phyloP scores from a whole-genome alignment of 2,888 invertebrate species.

The Papilio protenor region DNA sequence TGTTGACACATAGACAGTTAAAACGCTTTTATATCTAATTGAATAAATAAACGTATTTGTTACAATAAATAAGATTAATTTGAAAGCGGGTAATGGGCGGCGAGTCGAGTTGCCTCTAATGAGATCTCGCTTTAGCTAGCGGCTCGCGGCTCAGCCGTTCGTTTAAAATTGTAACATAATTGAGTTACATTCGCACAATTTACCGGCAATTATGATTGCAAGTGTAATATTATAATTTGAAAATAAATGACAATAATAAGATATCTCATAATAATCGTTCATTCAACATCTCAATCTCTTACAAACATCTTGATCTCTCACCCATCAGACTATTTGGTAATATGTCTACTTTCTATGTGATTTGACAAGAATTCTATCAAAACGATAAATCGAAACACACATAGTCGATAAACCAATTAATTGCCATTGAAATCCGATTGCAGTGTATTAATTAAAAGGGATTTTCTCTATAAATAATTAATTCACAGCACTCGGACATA shows the following conservation, averaged over 20 bases:
- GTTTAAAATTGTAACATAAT: conserved; percentile 29
- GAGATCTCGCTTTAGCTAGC: conserved; percentile 23
- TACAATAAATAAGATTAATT: conserved; percentile 25
- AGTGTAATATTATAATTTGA: neutral
- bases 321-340: too few relatives aligned
- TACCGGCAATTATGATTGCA: neutral
- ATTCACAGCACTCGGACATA: neutral
- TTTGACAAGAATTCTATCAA: too few relatives aligned
- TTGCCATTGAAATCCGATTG: neutral
- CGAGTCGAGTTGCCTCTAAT: conserved; percentile 21
- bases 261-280: too few relatives aligned
- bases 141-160: conserved; percentile 16
- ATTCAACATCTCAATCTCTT: too few relatives aligned
- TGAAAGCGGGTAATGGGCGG: conserved; percentile 12
- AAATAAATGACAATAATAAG: too few relatives aligned
- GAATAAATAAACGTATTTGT: conserved; percentile 16
- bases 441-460: neutral
- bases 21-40: conserved; percentile 3
- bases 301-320: too few relatives aligned
- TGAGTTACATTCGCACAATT: conserved; percentile 9
- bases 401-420: neutral
- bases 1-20: neutral
- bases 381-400: neutral
- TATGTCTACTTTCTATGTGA: too few relatives aligned
- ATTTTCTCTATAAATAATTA: neutral